Evolutionary conservation across 2,113 vertebrate genomes (phyloP).

Genomic region (Kobus ellipsiprymnus): DNA sequence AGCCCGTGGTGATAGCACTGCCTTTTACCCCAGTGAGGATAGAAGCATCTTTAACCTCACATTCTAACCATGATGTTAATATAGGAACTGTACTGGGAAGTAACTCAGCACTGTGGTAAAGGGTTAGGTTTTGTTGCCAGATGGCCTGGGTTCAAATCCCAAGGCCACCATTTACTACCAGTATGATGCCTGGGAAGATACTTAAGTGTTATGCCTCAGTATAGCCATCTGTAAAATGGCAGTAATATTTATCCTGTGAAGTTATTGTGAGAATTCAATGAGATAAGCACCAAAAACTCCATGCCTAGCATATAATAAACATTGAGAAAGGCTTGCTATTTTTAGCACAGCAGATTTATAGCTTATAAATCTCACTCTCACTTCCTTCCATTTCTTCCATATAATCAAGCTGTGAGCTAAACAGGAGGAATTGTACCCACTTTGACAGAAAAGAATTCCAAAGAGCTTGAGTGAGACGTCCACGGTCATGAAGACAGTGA

Average conservation of each 20-base stretch:
- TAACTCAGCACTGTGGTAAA: neutral
- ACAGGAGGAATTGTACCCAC: neutral
- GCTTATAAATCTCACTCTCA: neutral
- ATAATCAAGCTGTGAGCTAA: neutral
- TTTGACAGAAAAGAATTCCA: neutral
- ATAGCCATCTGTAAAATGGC: neutral
- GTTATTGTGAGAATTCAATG: neutral
- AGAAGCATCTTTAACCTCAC: neutral
- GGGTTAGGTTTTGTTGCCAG: neutral
- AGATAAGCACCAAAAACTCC: neutral
- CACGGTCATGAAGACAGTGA: neutral
- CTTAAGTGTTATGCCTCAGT: neutral
- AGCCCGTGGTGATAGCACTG: neutral
- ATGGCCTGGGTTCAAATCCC: neutral
- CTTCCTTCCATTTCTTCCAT: neutral
- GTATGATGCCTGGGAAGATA: neutral
- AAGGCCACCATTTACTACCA: neutral
- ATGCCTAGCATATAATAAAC: neutral
- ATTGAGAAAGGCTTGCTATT: neutral
- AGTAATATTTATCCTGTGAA: neutral
- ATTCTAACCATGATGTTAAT: neutral
- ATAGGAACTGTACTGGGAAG: neutral
- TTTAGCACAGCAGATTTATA: neutral
- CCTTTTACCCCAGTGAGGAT: neutral
- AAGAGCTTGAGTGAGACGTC: neutral